Evolutionary conservation across 2,888 invertebrate genomes (phyloP), one percentile per base, ranked within the genome.

Genomic region (Baronia brevicornis): DNA sequence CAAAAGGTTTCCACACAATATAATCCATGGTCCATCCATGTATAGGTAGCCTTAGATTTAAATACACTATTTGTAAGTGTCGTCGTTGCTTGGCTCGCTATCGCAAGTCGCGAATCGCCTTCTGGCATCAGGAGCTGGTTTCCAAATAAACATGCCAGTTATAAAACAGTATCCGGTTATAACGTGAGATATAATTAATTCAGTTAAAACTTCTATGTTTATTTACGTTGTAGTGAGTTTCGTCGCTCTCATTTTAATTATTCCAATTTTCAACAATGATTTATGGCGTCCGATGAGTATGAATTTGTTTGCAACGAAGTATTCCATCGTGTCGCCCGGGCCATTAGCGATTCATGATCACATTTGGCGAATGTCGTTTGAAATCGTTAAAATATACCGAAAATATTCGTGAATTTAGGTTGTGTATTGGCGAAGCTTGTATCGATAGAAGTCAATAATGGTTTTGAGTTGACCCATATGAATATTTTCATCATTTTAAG

Each of bases 61-160:
- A n/a, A n/a, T n/a, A n/a, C n/a, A n/a, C n/a, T n/a, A 22, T 22
- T 26, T 18, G 15, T 15, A 17, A 27, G 8, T 26, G 6, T 20
- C 20, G 13, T 13, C 13, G 22, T 30, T 12, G 17, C 17, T 13
- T 9, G 21, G 28, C 28, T 22, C 24, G 23, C 24, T 34, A 34
- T 28, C 24, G 28, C n/a, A 14, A 11, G 9, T 34, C 11, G 36
- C 32, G 10, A 33, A 38, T 34, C 27, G 20, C 9, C 24, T 10
- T 41, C 37, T 52, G 57, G 54, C 55, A 49, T 42, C 41, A 30
- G 33, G 33, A 44, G 40, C 33, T 51, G 48, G 54, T 53, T 49
- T 45, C 38, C 41, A 54, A 55, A 55, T 59, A 57, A 59, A 54
- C 51, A 50, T 33, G 30, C 33, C 40, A 38, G 48, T 41, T 38